Evolutionary conservation across 2,113 vertebrate species (phyloP), one percentile per base, ranked within the genome.

Genomic region (Boleophthalmus pectinirostris): DNA sequence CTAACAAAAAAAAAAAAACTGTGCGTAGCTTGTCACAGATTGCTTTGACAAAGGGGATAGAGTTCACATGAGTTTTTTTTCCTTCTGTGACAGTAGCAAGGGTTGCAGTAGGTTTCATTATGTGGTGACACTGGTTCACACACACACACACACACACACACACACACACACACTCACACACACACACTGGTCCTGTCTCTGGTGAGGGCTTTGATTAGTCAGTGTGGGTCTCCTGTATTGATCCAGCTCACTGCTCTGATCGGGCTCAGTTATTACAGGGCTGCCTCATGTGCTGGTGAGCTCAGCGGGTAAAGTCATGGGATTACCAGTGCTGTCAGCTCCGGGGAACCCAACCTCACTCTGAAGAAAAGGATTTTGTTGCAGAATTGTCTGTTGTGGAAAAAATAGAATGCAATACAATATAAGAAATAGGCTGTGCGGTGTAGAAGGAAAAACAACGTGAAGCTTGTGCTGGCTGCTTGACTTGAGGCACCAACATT

Each of bases 211-310:
- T 91, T 87, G 87, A 87, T 86, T 85, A 77, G 82, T 63, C 78
- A 71, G 68, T 23, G 80, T 78, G 84, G 87, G 80, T 84, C 82
- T 85, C 81, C 66, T 51, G 73, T 86, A 87, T 90, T 87, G 88
- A 90, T 90, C 87, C 47, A 61, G 57, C 83, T 82, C 83, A 81
- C 80, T 85, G 81, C 83, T 82, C 61, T 83, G 83, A 83, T 89
- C 83, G 79, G 65, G 66, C 73, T 75, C 81, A 57, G 81, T 89
- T 89, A 84, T 87, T 74, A 78, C 79, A 70, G 82, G 63, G 84
- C 86, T 87, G 79, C 75, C 81, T 78, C 74, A 74, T 68, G 84
- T 64, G 73, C 69, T 51, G 70, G 72, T 78, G 76, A 77, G 79
- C 72, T 82, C 51, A 79, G 65, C 51, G 80, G 74, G 82, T 80